phyloP scores from a whole-genome alignment of 2,113 vertebrate genomes.

The Silurus meridionalis region DNA sequence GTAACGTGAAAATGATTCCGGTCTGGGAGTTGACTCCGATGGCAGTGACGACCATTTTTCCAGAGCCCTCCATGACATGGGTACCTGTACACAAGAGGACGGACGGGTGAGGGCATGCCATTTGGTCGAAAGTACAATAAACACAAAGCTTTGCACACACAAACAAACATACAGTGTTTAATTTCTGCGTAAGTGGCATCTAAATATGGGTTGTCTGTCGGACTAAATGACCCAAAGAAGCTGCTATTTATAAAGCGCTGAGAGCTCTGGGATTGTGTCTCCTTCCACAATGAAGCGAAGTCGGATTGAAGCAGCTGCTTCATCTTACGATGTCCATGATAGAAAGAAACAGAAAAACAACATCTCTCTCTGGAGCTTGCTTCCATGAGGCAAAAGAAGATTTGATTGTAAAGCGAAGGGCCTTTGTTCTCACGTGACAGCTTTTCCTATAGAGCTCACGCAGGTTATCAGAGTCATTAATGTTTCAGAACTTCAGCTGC shows the following conservation, averaged over 20 bases:
- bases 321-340: background rate
- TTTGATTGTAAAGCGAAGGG: background rate
- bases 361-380: background rate
- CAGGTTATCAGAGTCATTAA: background rate
- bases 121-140: background rate
- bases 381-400: background rate
- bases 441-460: background rate
- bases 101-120: constrained; percentile 12
- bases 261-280: background rate
- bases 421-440: background rate
- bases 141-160: constrained; percentile 44
- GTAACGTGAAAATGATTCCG: constrained; percentile 98
- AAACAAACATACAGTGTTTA: constrained; percentile 16
- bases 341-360: background rate
- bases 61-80: constrained; percentile 99
- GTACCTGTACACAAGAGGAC: constrained; percentile 78
- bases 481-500: background rate
- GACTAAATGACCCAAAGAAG: constrained; percentile 23
- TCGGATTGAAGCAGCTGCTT: background rate
- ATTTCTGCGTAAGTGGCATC: constrained; percentile 32
- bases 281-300: background rate
- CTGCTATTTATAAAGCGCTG: background rate
- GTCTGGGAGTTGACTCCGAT: constrained; percentile 98
- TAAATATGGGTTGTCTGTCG: constrained; percentile 28
- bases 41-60: constrained; percentile 97